Evolutionary conservation across 2,888 invertebrate species (phyloP).

Genomic region (Leucozona laternaria): DNA sequence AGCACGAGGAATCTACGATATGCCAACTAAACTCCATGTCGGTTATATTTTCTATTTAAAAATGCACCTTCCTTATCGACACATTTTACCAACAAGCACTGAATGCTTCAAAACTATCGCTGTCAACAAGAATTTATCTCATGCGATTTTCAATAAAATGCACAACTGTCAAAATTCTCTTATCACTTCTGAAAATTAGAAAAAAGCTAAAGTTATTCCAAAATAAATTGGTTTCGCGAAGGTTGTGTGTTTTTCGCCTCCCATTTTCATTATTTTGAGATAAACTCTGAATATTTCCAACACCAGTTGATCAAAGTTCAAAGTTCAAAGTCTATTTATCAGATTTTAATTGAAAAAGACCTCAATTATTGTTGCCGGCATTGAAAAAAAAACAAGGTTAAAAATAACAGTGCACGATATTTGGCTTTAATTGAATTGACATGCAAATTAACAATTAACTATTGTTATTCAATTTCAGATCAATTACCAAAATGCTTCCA

Average conservation of each 20-base stretch:
- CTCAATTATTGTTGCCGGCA: neutral
- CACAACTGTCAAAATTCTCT: constrained; percentile 42
- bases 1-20: no score
- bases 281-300: constrained; percentile 27
- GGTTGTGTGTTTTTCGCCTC: constrained; percentile 21
- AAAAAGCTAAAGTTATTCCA: constrained; percentile 26
- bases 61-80: constrained; percentile 29
- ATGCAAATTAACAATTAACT: neutral
- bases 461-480: constrained; percentile 35
- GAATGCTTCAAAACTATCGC: neutral
- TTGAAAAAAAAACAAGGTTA: constrained; percentile 18
- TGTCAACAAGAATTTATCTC: neutral
- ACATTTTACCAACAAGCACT: neutral
- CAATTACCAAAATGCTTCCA: constrained; percentile 56
- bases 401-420: neutral
- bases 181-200: constrained; percentile 20
- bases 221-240: constrained; percentile 28
- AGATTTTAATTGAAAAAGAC: constrained; percentile 39
- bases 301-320: constrained; percentile 48
- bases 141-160: neutral
- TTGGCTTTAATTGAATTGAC: neutral
- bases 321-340: constrained; percentile 63
- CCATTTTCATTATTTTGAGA: constrained; percentile 4
- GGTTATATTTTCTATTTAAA: no score
- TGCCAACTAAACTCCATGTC: no score